Evolutionary conservation across 2,888 invertebrate genomes (phyloP).

Genomic region (Dryococelus australis): DNA sequence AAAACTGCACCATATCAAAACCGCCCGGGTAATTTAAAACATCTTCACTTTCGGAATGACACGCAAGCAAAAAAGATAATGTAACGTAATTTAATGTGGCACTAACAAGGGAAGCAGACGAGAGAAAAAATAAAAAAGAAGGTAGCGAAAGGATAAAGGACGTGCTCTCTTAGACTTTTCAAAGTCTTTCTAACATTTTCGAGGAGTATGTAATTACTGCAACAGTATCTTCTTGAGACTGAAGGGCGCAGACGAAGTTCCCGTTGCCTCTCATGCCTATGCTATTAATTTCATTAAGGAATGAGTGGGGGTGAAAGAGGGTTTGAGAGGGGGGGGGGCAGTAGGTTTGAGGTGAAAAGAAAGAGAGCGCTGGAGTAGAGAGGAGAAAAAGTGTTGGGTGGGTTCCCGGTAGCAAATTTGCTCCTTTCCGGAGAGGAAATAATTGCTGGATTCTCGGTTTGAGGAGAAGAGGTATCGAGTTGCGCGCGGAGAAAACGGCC

Average conservation of each 20-base stretch:
- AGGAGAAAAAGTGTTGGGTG: not conserved
- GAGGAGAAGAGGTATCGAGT: not conserved
- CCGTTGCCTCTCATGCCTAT: constrained; percentile 3
- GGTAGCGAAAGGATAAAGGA: not conserved
- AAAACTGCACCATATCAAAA: too few relatives aligned
- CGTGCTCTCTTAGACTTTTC: constrained; percentile 17
- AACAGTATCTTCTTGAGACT: not conserved
- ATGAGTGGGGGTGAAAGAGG: not conserved
- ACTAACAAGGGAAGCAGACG: constrained; percentile 8
- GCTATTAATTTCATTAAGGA: constrained; percentile 29
- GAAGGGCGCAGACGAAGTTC: not conserved
- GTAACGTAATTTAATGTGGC: constrained; percentile 9
- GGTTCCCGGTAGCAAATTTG: constrained; percentile 16
- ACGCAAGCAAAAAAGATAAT: not conserved
- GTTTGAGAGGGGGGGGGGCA: not conserved
- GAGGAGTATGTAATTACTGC: not conserved
- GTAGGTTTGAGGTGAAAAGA: not conserved
- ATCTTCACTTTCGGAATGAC: not conserved
- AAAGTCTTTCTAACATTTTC: constrained; percentile 19
- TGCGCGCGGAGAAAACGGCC: not conserved
- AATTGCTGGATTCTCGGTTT: constrained; percentile 21
- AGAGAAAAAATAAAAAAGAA: not conserved
- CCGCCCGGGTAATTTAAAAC: not conserved
- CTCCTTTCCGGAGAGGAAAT: constrained; percentile 25
- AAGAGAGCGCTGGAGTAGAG: not conserved